phyloP scores from a whole-genome alignment of 2,113 vertebrate genomes.

The Balaenoptera acutorostrata region DNA sequence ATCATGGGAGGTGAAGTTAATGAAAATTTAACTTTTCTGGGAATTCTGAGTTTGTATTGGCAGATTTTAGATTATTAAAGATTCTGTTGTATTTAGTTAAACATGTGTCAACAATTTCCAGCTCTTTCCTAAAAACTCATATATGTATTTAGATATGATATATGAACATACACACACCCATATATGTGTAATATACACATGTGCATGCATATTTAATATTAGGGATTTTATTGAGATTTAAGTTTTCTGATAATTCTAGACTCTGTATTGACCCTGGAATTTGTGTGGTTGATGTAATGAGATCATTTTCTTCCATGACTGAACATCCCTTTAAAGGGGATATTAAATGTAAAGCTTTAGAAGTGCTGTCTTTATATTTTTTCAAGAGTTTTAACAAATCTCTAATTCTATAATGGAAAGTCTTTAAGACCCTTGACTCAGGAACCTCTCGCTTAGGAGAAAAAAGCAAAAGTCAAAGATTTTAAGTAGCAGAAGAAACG shows the following conservation, averaged over 20 bases:
- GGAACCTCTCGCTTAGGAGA: background rate
- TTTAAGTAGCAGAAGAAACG: background rate
- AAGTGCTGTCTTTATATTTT: background rate
- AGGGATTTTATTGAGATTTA: background rate
- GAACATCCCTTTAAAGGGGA: background rate
- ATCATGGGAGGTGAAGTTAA: background rate
- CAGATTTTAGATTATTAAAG: background rate
- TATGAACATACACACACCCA: background rate
- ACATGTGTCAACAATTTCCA: background rate
- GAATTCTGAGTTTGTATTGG: slow-evolving; percentile 2
- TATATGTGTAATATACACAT: background rate
- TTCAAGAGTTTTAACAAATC: background rate
- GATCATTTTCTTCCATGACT: background rate
- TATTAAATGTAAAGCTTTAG: background rate
- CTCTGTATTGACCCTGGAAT: background rate
- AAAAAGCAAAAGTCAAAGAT: background rate
- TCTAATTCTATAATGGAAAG: background rate
- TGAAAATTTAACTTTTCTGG: background rate
- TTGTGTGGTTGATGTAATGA: background rate
- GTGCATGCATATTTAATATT: background rate
- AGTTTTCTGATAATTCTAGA: slow-evolving; percentile 9
- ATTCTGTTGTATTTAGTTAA: background rate
- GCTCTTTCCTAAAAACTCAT: background rate
- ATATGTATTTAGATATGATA: background rate
- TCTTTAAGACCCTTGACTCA: background rate